These are phyloP conservation scores for Mixornis gularis DNA, from an alignment of 2,113 vertebrate species.

Conservation along the genomic window DNA sequence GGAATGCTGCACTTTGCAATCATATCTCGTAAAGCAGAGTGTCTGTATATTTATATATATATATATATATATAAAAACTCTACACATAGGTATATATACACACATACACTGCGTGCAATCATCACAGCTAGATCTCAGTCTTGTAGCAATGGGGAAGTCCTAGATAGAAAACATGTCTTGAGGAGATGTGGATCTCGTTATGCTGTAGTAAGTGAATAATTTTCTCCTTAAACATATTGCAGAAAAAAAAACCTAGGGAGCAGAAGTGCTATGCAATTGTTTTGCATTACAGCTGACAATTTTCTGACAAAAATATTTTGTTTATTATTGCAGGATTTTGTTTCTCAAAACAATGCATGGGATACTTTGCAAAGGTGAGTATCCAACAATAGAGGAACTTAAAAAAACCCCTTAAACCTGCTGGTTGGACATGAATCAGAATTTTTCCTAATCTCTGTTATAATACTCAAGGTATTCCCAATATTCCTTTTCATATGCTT, in stretches of 20 bases:
- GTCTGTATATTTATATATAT: fast-evolving
- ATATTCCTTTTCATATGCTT: background rate
- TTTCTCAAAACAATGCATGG: conserved; percentile 1
- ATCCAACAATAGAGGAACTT: background rate
- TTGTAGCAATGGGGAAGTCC: background rate
- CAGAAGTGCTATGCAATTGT: background rate
- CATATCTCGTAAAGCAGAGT: background rate
- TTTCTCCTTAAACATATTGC: conserved; percentile 9
- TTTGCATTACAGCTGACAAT: background rate
- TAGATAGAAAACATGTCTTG: background rate
- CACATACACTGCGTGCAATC: fast-evolving
- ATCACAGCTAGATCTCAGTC: background rate
- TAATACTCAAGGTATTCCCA: background rate
- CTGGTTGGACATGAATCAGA: background rate
- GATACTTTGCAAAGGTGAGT: background rate
- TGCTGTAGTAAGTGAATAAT: conserved; percentile 1
- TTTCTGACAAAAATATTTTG: background rate
- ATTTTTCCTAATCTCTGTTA: background rate
- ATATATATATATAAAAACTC: fast-evolving
- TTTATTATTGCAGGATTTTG: conserved; percentile 6
- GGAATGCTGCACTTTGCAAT: background rate
- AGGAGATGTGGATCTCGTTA: background rate
- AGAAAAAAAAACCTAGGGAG: background rate
- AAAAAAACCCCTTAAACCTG: background rate
- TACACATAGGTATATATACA: background rate